Evolutionary conservation across 1,140 invertebrate genomes (phyloP).

Genomic region (Melitaea cinxia): DNA sequence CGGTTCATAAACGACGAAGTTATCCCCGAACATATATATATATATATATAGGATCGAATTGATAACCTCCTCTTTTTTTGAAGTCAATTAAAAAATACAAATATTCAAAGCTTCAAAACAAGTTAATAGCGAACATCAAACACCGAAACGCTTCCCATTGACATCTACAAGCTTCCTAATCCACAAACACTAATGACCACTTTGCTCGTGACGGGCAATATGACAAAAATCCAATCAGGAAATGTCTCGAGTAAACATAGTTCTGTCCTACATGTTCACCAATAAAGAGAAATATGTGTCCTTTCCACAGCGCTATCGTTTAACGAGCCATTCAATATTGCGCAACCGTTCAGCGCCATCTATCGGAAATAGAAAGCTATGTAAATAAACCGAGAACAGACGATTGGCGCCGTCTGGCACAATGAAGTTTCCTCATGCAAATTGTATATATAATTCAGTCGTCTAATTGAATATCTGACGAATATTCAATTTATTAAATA

Average conservation of each 20-base stretch:
- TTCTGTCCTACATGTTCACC: conserved; percentile 2
- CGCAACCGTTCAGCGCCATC: conserved; percentile 52
- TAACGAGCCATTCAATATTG: conserved; percentile 43
- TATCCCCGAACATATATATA: too few relatives aligned
- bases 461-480: conserved; percentile 29
- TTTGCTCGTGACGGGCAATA: conserved; percentile 2
- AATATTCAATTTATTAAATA: too few relatives aligned
- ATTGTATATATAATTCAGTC: conserved; percentile 35
- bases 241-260: conserved; percentile 1
- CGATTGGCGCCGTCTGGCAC: conserved; percentile 32
- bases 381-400: conserved; percentile 57
- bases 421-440: conserved; percentile 53
- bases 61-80: too few relatives aligned
- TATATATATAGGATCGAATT: too few relatives aligned
- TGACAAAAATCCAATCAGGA: conserved; percentile 22
- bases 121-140: background rate
- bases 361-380: conserved; percentile 69
- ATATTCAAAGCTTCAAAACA: background rate
- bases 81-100: too few relatives aligned
- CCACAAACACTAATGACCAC: conserved; percentile 4
- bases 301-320: conserved; percentile 27
- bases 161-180: background rate
- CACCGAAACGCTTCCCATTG: background rate
- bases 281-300: conserved; percentile 33
- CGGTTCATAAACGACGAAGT: too few relatives aligned